These are phyloP conservation scores for Camelus bactrianus DNA, from an alignment of 2,113 vertebrate species.

Conservation along the genomic window DNA sequence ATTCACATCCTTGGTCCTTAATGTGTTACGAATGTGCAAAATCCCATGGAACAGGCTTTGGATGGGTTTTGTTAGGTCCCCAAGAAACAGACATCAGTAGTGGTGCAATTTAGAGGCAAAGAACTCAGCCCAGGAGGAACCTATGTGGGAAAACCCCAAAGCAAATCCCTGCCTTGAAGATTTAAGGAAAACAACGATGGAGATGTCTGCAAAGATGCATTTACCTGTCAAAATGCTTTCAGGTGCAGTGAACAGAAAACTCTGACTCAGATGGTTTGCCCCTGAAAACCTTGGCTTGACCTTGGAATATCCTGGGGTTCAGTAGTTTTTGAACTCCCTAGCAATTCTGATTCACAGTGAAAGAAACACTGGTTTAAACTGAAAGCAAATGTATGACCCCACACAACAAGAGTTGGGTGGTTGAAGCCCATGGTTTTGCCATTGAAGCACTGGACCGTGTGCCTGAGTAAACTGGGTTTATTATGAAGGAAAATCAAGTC, in stretches of 20 bases:
- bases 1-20: background rate
- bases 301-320: background rate
- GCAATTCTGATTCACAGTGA: background rate
- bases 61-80: background rate
- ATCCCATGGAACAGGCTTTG: background rate
- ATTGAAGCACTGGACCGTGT: background rate
- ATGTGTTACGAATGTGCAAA: background rate
- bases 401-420: background rate
- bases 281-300: background rate
- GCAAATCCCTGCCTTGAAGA: background rate
- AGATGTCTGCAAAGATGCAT: background rate
- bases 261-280: background rate
- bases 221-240: background rate
- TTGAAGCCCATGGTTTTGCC: background rate
- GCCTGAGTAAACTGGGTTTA: background rate
- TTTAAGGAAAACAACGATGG: background rate
- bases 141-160: background rate
- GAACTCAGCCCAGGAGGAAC: background rate
- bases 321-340: background rate
- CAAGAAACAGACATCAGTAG: background rate
- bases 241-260: background rate
- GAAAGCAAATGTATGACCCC: background rate
- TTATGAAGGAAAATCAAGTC: background rate
- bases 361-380: background rate
- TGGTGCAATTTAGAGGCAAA: background rate